Evolutionary conservation across 2,113 vertebrate species (phyloP).

Genomic region (Gymnobelideus leadbeateri): DNA sequence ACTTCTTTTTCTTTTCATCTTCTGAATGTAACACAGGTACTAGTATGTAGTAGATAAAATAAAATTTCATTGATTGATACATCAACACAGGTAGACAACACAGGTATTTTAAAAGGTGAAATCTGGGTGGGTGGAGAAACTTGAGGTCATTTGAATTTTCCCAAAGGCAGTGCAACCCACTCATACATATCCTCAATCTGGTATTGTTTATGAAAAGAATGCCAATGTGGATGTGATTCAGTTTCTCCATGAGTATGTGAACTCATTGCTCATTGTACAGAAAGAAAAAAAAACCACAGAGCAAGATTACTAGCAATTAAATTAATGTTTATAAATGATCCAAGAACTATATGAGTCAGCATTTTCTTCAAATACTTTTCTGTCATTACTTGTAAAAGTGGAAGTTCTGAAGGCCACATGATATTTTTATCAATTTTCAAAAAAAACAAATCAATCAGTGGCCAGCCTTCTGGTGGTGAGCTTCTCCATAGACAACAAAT

Average conservation of each 20-base stretch:
- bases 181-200: not conserved
- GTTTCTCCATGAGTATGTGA: not conserved
- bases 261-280: not conserved
- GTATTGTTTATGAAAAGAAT: not conserved
- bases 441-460: not conserved
- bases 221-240: slow-evolving; percentile 1
- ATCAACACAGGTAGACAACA: not conserved
- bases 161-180: not conserved
- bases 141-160: not conserved
- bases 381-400: not conserved
- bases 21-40: not conserved
- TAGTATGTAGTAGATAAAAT: not conserved
- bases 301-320: not conserved
- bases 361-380: not conserved
- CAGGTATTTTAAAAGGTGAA: not conserved
- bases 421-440: not conserved
- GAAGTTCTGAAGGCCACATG: not conserved
- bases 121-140: not conserved
- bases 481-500: not conserved
- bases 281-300: not conserved
- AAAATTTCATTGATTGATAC: not conserved
- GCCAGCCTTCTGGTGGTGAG: not conserved
- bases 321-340: not conserved
- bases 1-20: not conserved
- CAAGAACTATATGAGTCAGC: not conserved